Base-by-base conservation (phyloP, 2,888 invertebrate species). In the Thyatira batis region DNA sequence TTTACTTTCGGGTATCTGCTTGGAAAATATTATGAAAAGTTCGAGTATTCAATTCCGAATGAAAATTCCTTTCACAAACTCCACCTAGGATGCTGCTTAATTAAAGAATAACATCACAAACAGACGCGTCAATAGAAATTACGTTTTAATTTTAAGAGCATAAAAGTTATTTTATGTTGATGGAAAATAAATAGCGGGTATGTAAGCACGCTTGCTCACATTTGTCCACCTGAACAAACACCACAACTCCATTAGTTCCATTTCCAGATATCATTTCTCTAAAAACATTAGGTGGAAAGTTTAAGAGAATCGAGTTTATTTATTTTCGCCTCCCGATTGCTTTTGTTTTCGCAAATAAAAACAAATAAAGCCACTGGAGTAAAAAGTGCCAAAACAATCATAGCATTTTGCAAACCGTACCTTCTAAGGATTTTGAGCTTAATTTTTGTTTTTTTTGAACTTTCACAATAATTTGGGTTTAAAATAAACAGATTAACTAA, bases 191-290 rank as follows among this genome's bases (percentile, higher is more conserved):
- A 71, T 69, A 72, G 49, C 20, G 53, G 28, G 13, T 13, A 1
- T 3, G 3, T 11, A 2, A 13, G 13, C 30, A n/a, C 2, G 30
- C 3, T 30, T 30, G n/a, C 11, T 3, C 10, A 11, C 30, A 30
- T 30, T 30, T 30, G 23, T 30, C 63, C 71, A 74, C 63, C 71
- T 73, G 65, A 66, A 57, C 78, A 80, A 83, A 85, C 78, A 85
- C 76, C 76, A 72, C 76, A 71, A 73, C 74, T 71, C 73, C 65
- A 68, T 74, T 73, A 74, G 66, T 58, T 28, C 28, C 17, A 27
- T 13, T 11, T 11, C 10, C 39, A 39, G n/a, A 39, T 33, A n/a
- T 33, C 28, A 11, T 4, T 13, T 17, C 17, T 8, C 5, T 39
- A 39, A 39, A 17, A 39, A 39, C 8, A 13, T 2, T n/a, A 2